Percentiles rank a stretch among this genome's conserved stretches.
These are phyloP conservation scores for Zingel zingel DNA, from an alignment of 2,113 vertebrate genomes.

Conservation along the genomic window DNA sequence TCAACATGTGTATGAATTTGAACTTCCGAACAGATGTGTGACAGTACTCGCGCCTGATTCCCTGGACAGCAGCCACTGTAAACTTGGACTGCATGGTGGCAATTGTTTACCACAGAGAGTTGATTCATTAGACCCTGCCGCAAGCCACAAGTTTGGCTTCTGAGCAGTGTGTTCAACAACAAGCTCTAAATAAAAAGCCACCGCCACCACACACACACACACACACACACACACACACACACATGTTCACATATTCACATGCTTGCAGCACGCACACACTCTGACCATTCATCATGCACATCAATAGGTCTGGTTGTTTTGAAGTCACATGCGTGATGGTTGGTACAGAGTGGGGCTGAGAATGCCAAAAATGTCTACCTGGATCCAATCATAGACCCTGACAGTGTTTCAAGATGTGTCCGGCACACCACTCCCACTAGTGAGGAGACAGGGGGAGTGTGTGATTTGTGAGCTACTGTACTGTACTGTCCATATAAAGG, in stretches of 20 bases:
- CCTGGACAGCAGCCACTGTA: conserved; percentile 26
- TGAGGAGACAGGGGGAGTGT: background rate
- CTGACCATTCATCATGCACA: conserved; percentile 50
- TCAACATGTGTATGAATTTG: conserved; percentile 2
- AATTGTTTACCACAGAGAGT: conserved; percentile 42
- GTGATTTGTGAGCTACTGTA: conserved; percentile 34
- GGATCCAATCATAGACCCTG: conserved; percentile 48
- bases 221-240: background rate
- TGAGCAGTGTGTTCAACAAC: background rate
- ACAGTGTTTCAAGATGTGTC: conserved; percentile 47
- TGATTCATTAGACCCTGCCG: conserved; percentile 35
- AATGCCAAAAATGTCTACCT: conserved; percentile 65
- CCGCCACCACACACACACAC: background rate
- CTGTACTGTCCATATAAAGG: background rate
- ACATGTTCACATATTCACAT: background rate
- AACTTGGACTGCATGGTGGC: conserved; percentile 41
- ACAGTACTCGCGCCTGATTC: background rate
- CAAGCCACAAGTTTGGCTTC: conserved; percentile 49
- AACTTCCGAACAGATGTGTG: conserved; percentile 34
- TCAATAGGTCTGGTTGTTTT: conserved; percentile 44
- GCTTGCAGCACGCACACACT: background rate
- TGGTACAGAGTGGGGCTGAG: conserved; percentile 46
- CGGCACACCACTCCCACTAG: conserved; percentile 16
- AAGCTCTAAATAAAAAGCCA: conserved; percentile 29
- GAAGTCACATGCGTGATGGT: conserved; percentile 44